Evolutionary conservation across 2,113 vertebrate genomes (phyloP).

Genomic region (Orcinus orca): DNA sequence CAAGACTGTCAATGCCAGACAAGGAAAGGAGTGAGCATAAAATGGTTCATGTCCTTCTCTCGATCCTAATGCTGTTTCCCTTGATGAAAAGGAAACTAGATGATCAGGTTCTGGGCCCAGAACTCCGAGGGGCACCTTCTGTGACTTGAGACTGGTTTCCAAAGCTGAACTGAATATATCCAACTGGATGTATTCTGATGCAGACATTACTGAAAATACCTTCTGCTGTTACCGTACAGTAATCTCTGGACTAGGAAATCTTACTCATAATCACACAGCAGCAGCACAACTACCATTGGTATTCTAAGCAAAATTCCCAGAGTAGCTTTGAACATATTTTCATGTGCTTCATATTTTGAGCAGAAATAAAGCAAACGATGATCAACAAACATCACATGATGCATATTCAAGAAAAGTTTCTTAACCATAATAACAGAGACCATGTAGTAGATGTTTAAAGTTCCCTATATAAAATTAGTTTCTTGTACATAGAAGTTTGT

Average conservation of each 20-base stretch:
- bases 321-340: not conserved
- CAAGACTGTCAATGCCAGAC: not conserved
- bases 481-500: not conserved
- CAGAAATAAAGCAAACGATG: constrained; percentile 23
- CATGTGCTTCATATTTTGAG: not conserved
- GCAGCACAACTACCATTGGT: not conserved
- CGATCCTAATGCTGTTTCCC: not conserved
- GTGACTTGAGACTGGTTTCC: not conserved
- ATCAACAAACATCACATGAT: not conserved
- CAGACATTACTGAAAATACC: not conserved
- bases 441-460: not conserved
- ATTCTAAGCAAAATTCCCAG: not conserved
- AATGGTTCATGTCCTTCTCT: not conserved
- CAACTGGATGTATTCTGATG: not conserved
- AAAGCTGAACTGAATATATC: not conserved
- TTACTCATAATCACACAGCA: not conserved
- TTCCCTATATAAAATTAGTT: not conserved
- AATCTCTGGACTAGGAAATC: not conserved
- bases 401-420: not conserved
- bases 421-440: not conserved
- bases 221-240: not conserved
- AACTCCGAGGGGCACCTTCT: not conserved
- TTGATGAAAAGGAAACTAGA: not conserved
- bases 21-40: not conserved
- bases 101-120: not conserved